Evolutionary conservation across 2,888 invertebrate species (phyloP), one percentile per base, ranked within the genome.

Genomic region (Ormia ochracea): DNA sequence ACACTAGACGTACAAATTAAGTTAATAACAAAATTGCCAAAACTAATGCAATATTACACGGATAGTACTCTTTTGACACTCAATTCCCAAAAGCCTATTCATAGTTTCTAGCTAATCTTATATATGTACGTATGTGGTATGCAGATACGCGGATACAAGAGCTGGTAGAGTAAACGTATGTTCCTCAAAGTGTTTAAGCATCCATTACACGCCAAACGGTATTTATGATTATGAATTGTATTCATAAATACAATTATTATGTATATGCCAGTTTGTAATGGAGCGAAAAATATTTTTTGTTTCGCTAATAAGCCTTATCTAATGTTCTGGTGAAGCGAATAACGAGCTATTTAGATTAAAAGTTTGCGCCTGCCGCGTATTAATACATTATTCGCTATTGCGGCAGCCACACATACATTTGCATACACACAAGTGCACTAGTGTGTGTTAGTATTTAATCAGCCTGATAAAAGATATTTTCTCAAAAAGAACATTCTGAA

Each of bases 311-410:
- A 72, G 63, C 83, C 82, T 86, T 86, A 87, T 87, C 88, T 86
- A 82, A 85, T 87, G 86, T 87, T 87, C 87, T 85, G 86, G 84
- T 84, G 84, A 82, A 84, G 84, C 85, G 86, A 85, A 86, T 86
- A 85, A 86, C 84, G 85, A 83, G 86, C 84, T 86, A 86, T 87
- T 86, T 85, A 86, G 86, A 85, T 74, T 69, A 74, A 58, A 26
- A 73, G n/a, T 50, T 50, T 58, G 19, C 33, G 31, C 58, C 48
- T 58, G 26, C 17, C 21, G 33, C 33, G 17, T 58, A 50, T 58
- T 58, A 63, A 50, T 50, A 66, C 48, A 41, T 66, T 66, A 50
- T 38, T 54, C 33, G 52, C 23, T 33, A 43, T 61, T 61, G 72
- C 33, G 52, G 31, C 19, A 58, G 48, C 26, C 54, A 36, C 19